Percentiles rank a stretch among this genome's conserved stretches.
Evolutionary conservation across 2,113 vertebrate species (phyloP).

Genomic region (cattle (Bos taurus)): DNA sequence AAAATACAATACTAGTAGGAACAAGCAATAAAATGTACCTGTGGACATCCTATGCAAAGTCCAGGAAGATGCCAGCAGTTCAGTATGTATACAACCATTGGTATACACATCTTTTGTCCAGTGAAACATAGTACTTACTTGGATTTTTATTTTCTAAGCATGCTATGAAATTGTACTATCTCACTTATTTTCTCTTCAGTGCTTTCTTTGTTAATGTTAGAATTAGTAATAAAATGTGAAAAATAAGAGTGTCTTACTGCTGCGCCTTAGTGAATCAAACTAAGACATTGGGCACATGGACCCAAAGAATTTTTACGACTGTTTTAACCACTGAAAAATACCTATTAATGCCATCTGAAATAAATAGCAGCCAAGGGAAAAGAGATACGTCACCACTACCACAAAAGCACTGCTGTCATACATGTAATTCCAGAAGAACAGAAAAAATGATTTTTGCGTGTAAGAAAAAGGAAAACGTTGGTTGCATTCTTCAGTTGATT

Average conservation of each 20-base stretch:
- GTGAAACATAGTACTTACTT: neutral
- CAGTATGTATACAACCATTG: neutral
- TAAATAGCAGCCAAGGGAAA: neutral
- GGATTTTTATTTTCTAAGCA: neutral
- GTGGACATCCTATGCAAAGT: neutral
- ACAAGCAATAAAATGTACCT: neutral
- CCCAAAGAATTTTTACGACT: neutral
- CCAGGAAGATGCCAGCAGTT: neutral
- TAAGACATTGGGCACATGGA: neutral
- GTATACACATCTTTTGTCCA: neutral
- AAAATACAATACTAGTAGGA: neutral
- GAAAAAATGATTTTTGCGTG: neutral
- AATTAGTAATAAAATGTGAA: neutral
- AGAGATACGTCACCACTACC: neutral
- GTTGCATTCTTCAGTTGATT: neutral
- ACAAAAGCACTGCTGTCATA: neutral
- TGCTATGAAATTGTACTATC: neutral
- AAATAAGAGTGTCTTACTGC: neutral
- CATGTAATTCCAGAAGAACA: neutral
- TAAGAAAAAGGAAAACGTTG: neutral
- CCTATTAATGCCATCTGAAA: neutral
- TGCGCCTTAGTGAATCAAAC: neutral
- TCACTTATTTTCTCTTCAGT: neutral
- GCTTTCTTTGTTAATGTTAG: neutral
- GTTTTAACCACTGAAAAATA: neutral